These are phyloP conservation scores for Sycophila sp. DNA, from an alignment of 1,140 invertebrate genomes.

Conservation along the genomic window DNA sequence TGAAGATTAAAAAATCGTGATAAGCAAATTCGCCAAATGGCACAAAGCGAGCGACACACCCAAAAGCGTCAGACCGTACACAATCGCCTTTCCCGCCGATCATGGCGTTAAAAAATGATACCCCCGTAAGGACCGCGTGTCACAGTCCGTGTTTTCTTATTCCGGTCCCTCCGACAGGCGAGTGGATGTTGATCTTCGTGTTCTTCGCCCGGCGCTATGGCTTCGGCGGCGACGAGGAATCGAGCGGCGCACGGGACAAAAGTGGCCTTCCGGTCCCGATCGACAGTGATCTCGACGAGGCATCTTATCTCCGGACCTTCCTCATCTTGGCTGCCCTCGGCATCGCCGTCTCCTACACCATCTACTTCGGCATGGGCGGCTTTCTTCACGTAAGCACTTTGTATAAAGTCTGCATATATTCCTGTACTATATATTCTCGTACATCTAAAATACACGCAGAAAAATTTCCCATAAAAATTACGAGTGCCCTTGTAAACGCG, in stretches of 20 bases:
- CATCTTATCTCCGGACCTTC: constrained; percentile 64
- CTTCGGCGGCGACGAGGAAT: constrained; percentile 50
- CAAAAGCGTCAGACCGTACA: too few species aligned
- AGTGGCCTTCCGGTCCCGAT: constrained; percentile 6
- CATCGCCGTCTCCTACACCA: constrained; percentile 66
- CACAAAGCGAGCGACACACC: too few species aligned
- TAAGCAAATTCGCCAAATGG: neutral
- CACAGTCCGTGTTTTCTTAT: too few species aligned
- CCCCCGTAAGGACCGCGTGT: too few species aligned
- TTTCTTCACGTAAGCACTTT: constrained; percentile 72
- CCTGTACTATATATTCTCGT: too few species aligned
- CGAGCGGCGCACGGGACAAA: constrained; percentile 44
- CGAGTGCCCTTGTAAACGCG: too few species aligned
- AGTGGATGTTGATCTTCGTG: constrained; percentile 73
- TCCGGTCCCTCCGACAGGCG: constrained; percentile 63
- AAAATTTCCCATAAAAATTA: too few species aligned
- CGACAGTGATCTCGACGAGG: constrained; percentile 35
- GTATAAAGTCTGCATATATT: neutral
- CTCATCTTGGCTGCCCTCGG: constrained; percentile 64
- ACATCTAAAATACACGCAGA: too few species aligned
- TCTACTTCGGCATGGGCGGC: constrained; percentile 72
- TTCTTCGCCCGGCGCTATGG: constrained; percentile 69
- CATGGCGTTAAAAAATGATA: too few species aligned
- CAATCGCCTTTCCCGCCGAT: too few species aligned
- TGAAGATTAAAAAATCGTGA: neutral